phyloP scores from a whole-genome alignment of 2,113 vertebrate genomes.

The Rhineura floridana region DNA sequence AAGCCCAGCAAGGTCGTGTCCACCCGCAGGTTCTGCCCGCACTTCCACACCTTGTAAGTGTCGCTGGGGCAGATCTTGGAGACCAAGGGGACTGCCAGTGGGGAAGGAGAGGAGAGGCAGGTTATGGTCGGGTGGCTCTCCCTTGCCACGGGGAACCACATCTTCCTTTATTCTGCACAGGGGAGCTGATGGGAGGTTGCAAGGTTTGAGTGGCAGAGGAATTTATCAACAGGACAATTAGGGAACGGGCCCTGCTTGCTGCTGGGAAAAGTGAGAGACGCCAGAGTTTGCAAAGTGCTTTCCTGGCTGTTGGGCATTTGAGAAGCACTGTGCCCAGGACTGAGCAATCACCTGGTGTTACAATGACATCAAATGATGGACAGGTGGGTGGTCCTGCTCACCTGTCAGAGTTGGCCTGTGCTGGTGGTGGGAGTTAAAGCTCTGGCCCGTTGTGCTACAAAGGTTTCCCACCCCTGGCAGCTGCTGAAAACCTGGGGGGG shows the following conservation, averaged over 20 bases:
- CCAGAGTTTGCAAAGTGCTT: too few species aligned
- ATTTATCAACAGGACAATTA: not conserved
- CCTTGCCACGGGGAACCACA: not conserved
- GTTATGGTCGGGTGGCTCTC: not conserved
- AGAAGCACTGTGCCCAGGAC: too few species aligned
- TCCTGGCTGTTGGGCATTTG: too few species aligned
- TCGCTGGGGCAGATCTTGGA: constrained; percentile 98
- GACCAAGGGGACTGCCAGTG: constrained; percentile 88
- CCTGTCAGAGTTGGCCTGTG: too few species aligned
- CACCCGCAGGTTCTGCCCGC: constrained; percentile 93
- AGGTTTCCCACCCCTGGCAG: too few species aligned
- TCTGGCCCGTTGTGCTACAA: not conserved
- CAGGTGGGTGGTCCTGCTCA: too few species aligned
- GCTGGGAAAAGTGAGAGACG: too few species aligned
- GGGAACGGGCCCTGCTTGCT: too few species aligned
- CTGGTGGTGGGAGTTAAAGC: too few species aligned
- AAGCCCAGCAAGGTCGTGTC: constrained; percentile 97
- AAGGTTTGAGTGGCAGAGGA: not conserved
- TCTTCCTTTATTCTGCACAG: not conserved
- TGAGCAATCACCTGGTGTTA: too few species aligned
- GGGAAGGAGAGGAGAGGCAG: not conserved
- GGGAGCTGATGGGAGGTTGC: not conserved
- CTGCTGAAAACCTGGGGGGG: too few species aligned
- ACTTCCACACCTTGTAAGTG: constrained; percentile 98
- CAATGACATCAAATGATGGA: too few species aligned